These are phyloP conservation scores for Glossosoma conforme DNA, from an alignment of 1,140 invertebrate genomes.

Conservation along the genomic window DNA sequence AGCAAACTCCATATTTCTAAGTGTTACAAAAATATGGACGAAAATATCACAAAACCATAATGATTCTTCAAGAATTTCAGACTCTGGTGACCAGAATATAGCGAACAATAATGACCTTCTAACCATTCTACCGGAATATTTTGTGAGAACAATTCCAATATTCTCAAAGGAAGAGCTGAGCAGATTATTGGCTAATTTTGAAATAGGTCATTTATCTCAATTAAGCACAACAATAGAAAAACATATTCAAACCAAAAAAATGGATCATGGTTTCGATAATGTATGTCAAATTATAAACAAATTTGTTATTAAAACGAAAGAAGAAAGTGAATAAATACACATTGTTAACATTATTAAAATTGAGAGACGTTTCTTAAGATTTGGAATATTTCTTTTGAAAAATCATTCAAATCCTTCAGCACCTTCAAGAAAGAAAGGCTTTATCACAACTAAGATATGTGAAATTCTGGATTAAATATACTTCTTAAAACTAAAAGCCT, in stretches of 20 bases:
- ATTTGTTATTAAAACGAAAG: neutral
- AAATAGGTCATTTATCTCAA: conserved; percentile 1
- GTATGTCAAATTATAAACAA: neutral
- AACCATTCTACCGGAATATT: conserved; percentile 19
- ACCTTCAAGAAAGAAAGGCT: too few relatives aligned
- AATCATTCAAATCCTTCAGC: too few relatives aligned
- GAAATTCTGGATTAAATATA: too few relatives aligned
- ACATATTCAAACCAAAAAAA: neutral
- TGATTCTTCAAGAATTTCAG: neutral
- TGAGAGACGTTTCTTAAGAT: conserved; percentile 4
- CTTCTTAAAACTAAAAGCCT: too few relatives aligned
- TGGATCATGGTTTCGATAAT: neutral
- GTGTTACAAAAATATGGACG: conserved; percentile 15
- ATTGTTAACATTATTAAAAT: too few relatives aligned
- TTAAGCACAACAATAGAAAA: conserved; percentile 18
- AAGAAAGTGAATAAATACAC: conserved; percentile 2
- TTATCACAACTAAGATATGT: too few relatives aligned
- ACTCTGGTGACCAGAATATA: neutral
- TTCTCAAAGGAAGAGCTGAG: conserved; percentile 9
- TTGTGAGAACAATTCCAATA: conserved; percentile 20
- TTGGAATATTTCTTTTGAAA: too few relatives aligned
- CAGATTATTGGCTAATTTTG: conserved; percentile 1
- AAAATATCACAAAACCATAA: neutral
- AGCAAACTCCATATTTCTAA: conserved; percentile 14
- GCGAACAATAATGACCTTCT: conserved; percentile 2